These are phyloP conservation scores for Eupithecia exiguata DNA, from an alignment of 2,888 invertebrate species.

Conservation along the genomic window DNA sequence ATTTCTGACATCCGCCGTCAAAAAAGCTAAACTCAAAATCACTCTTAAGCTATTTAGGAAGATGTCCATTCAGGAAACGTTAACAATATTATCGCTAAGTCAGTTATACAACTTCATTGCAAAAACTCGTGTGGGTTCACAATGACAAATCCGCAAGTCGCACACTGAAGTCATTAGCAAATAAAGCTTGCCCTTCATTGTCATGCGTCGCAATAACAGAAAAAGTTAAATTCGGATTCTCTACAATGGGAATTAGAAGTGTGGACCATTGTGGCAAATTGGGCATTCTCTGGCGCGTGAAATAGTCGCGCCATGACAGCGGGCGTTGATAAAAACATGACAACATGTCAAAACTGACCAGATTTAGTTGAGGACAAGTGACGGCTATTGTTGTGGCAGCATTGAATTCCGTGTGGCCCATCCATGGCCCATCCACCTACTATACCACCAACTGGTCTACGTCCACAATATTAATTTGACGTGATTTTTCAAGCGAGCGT, in stretches of 20 bases:
- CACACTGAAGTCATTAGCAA: slow-evolving; percentile 74
- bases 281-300: slow-evolving; percentile 73
- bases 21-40: slow-evolving; percentile 21
- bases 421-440: slow-evolving; percentile 42
- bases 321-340: slow-evolving; percentile 82
- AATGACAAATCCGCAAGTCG: slow-evolving; percentile 56
- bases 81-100: slow-evolving; percentile 44
- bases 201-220: slow-evolving; percentile 71
- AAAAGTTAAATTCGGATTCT: slow-evolving; percentile 67
- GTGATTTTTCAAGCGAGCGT: background rate
- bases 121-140: slow-evolving; percentile 56
- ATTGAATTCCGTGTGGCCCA: slow-evolving; percentile 81
- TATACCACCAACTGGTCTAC: slow-evolving; percentile 4
- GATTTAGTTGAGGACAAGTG: slow-evolving; percentile 80
- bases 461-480: background rate
- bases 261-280: slow-evolving; percentile 78
- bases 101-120: slow-evolving; percentile 49
- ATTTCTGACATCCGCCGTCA: slow-evolving; percentile 19
- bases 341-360: slow-evolving; percentile 82
- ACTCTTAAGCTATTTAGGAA: slow-evolving; percentile 32
- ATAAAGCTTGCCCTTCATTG: slow-evolving; percentile 79
- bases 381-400: slow-evolving; percentile 68
- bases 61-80: slow-evolving; percentile 34
- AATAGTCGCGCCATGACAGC: slow-evolving; percentile 71
- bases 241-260: slow-evolving; percentile 79